Evolutionary conservation across 2,888 invertebrate genomes (phyloP), one percentile per base, ranked within the genome.

Genomic region (Drosophila picticornis): DNA sequence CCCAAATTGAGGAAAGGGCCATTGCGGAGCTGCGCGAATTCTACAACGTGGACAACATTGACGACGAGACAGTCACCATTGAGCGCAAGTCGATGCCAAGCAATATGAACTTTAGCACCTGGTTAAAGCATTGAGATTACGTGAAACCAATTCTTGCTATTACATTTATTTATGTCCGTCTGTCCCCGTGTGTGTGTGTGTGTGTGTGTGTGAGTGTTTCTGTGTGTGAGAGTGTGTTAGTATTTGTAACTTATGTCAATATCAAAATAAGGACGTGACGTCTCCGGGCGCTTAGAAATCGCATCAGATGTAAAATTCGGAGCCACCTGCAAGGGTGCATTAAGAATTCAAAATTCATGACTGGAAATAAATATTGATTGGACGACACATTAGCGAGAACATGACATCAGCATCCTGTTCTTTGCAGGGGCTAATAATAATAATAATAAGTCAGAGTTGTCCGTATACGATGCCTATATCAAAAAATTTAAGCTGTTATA

Each of bases 1-100:
- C 97, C 22, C 97, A 97, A 95, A 97, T 97, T 81, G 98, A 98
- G 94, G 98, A 98, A 92, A 96, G 95, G 91, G 98, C 98, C 1
- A 97, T 98, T 80, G 95, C 96, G 72, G 97, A 97, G 81, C 93
- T 98, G 69, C 94, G 95, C 65, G 94, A 94, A 69, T 96, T 96
- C 92, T 98, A 98, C 93, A 96, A 96, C 85, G 95, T 95, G 1
- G 95, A 95, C 67, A 95, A 95, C 83, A 94, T 95, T 34, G 94
- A 94, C 50, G 97, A 97, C 82, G 97, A 97, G 92, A 92, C 94
- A 59, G 96, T 97, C 62, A 95, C 95, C 2, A 95, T 97, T 50
- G 90, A 91, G 67, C 90, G 93, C 1, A 91, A 86, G 69, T 75
- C 81, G 22, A 59, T 81, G 58, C 85, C 90, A 57, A 75, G 72